Evolutionary conservation across 2,113 vertebrate species (phyloP), one percentile per base, ranked within the genome.

Genomic region (Rhinoptilus africanus): DNA sequence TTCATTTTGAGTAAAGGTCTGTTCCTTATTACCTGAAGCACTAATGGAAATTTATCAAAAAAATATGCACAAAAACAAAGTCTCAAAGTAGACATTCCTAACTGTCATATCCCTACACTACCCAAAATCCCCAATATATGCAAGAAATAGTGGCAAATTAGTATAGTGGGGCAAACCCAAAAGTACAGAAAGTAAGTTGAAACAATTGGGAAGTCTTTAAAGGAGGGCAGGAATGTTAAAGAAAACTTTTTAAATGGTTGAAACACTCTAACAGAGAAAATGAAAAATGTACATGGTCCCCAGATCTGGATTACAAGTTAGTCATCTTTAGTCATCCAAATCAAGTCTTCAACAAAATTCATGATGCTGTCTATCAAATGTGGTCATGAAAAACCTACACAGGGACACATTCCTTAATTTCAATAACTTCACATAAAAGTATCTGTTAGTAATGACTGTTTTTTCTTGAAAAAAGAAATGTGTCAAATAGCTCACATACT

Each of bases 231-330:
- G 5, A 75, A 79, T 4, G 4, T 3, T 56, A 78, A 75, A 32
- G 8, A 77, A 83, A 86, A 23, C 4, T 66, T 83, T 51, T 14
- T 27, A 72, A 67, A 10, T 2, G 0, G 14, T 32, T 18, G 41
- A 81, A 76, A 57, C 2, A 28, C 43, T 88, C 53, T 26, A 68
- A 16, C 6, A 85, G 17, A 80, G 56, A 67, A 76, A 77, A 80
- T 0, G 2, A 48, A 47, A 71, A n/a, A 10, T 8, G 5, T 16
- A 47, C 12, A 12, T 4, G 5, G 8, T 32, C 3, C 28, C 18
- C 18, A 63, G 21, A 21, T 56, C 32, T 22, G 14, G 30, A 47
- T 69, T 64, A 75, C 15, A 54, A 72, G 5, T 48, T 54, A 72
- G 32, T 51, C 8, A 67, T 30, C 24, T 54, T 48, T 54, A 72